These are phyloP conservation scores for Lasioglossum morio DNA, from an alignment of 2,888 invertebrate genomes.

Conservation along the genomic window DNA sequence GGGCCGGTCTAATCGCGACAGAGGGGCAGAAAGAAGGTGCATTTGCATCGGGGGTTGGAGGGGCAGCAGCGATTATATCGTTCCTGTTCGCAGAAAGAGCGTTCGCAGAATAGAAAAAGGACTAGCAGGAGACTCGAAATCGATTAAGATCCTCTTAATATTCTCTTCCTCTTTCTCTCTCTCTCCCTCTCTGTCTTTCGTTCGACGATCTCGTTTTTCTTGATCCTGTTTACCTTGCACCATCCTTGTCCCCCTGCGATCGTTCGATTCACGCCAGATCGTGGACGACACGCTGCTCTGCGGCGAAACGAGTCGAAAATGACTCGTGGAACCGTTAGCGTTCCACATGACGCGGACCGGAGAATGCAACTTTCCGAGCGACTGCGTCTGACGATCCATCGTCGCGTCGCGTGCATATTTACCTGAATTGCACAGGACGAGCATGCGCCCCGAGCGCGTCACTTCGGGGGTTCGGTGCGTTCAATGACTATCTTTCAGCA, in stretches of 20 bases:
- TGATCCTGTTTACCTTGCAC: constrained; percentile 14
- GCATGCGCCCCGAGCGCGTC: not conserved
- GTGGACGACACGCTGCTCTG: not conserved
- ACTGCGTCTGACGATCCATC: not conserved
- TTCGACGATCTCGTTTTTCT: not conserved
- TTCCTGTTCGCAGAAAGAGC: constrained; percentile 12
- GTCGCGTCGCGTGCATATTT: constrained; percentile 6
- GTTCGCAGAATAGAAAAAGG: constrained; percentile 8
- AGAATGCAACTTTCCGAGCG: constrained; percentile 18
- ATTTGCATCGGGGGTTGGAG: constrained; percentile 52
- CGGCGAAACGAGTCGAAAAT: constrained; percentile 48
- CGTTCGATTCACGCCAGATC: constrained; percentile 2
- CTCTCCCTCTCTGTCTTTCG: not conserved
- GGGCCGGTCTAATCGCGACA: constrained; percentile 1
- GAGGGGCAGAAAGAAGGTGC: constrained; percentile 25
- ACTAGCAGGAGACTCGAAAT: constrained; percentile 17
- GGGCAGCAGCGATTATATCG: constrained; percentile 54
- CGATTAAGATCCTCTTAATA: constrained; percentile 47
- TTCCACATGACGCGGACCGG: constrained; percentile 39
- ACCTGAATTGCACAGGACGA: constrained; percentile 6
- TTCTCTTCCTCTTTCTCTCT: constrained; percentile 24
- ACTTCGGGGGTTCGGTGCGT: not conserved
- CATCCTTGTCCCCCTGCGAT: not conserved
- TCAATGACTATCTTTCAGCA: not conserved
- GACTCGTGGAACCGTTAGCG: constrained; percentile 56